Evolutionary conservation across 2,888 invertebrate genomes (phyloP).

Genomic region (Thecophora atra): DNA sequence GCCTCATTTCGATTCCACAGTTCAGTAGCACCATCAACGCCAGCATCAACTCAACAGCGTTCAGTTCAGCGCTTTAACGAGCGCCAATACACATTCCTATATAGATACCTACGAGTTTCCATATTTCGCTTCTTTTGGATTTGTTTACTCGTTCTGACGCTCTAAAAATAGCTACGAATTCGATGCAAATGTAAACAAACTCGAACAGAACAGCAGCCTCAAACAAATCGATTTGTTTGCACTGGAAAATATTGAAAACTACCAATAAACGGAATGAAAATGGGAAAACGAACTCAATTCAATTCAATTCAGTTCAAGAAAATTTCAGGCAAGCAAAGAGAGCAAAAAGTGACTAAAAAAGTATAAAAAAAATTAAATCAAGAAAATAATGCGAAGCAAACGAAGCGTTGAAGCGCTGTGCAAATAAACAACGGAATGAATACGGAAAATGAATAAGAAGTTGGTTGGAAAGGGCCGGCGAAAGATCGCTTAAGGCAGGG

Average conservation of each 20-base stretch:
- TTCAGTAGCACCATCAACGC: neutral
- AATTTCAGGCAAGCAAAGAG: too few species aligned
- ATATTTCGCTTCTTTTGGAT: slow-evolving; percentile 6
- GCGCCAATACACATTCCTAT: neutral
- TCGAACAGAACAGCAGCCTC: slow-evolving; percentile 10
- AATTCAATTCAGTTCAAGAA: too few species aligned
- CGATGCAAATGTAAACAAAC: slow-evolving; percentile 26
- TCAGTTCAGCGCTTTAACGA: neutral
- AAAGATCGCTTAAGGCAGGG: too few species aligned
- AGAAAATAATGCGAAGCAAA: neutral
- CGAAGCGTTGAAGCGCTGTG: too few species aligned
- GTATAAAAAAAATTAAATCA: neutral
- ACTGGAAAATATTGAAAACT: neutral
- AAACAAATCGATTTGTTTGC: slow-evolving; percentile 10
- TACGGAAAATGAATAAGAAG: too few species aligned
- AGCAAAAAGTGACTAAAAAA: neutral
- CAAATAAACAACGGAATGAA: too few species aligned
- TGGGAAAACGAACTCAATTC: too few species aligned
- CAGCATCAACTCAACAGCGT: neutral
- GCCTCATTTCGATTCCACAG: slow-evolving; percentile 2
- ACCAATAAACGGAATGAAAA: neutral
- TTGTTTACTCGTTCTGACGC: neutral
- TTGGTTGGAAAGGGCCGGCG: too few species aligned
- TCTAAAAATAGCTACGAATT: slow-evolving; percentile 25
- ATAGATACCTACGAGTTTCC: too few species aligned